A percentile compares a stretch with the other conserved stretches of the same genome.
Evolutionary conservation across 2,797 vertebrate species (phyloP).

Genomic region (Fistularia commersonii): DNA sequence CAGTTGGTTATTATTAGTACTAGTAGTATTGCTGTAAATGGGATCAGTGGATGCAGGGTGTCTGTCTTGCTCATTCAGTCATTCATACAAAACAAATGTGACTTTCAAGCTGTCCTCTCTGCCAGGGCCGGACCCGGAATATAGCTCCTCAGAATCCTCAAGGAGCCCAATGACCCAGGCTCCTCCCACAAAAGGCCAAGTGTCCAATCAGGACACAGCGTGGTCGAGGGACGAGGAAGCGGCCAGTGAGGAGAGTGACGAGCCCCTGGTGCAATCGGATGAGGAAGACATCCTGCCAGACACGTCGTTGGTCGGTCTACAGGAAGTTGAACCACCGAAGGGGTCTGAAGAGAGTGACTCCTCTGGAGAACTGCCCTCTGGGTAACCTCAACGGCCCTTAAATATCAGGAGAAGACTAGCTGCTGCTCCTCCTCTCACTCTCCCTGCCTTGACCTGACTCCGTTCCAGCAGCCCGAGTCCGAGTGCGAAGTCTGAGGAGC

Average conservation of each 20-base stretch:
- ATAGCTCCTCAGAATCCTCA: slow-evolving; percentile 60
- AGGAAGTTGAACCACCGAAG: slow-evolving; percentile 52
- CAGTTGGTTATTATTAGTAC: too few relatives aligned
- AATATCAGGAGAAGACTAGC: too few relatives aligned
- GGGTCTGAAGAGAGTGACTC: slow-evolving; percentile 86
- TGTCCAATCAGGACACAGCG: slow-evolving; percentile 32
- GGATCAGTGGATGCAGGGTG: too few relatives aligned
- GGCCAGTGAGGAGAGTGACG: slow-evolving; percentile 60
- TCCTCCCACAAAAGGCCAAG: slow-evolving; percentile 52
- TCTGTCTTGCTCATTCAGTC: background rate
- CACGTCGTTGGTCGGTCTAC: slow-evolving; percentile 71
- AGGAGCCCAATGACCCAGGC: slow-evolving; percentile 46
- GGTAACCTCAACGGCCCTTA: slow-evolving; percentile 4
- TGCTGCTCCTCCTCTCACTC: too few relatives aligned
- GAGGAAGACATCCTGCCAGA: slow-evolving; percentile 91
- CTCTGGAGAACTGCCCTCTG: slow-evolving; percentile 19
- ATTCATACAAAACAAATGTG: too few relatives aligned
- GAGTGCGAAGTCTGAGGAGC: too few relatives aligned
- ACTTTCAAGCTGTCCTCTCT: background rate
- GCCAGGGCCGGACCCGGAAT: slow-evolving; percentile 72
- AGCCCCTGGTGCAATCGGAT: slow-evolving; percentile 83
- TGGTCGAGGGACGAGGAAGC: slow-evolving; percentile 48
- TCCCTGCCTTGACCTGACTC: too few relatives aligned
- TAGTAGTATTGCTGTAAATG: too few relatives aligned
- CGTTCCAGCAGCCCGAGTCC: too few relatives aligned